A percentile compares a stretch with the other conserved stretches of the same genome.
Evolutionary conservation across 2,113 vertebrate species (phyloP).

Genomic region (Pachycephala philippinensis): DNA sequence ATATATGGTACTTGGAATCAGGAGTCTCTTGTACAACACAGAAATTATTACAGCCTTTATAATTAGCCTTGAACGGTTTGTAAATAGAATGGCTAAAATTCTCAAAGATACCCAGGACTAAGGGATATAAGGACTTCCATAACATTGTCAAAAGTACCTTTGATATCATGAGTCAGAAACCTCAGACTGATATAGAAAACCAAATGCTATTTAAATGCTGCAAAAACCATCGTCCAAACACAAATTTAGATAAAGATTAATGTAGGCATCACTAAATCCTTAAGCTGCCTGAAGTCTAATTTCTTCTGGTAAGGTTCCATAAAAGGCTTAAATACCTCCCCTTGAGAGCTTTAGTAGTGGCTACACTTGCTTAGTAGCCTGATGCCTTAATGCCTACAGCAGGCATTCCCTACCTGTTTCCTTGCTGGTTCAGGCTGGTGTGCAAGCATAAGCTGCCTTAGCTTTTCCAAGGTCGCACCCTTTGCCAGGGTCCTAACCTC

Average conservation of each 20-base stretch:
- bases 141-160: neutral
- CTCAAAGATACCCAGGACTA: neutral
- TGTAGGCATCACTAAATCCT: neutral
- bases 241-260: neutral
- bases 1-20: neutral
- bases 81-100: neutral
- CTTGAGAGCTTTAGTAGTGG: neutral
- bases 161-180: neutral
- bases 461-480: neutral
- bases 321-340: neutral
- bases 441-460: neutral
- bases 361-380: neutral
- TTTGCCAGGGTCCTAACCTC: neutral
- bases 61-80: neutral
- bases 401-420: neutral
- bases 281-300: neutral
- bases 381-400: rapidly evolving
- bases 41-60: neutral
- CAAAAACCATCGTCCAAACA: neutral
- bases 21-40: neutral
- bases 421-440: neutral
- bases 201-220: neutral
- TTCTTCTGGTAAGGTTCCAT: neutral
- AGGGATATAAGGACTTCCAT: neutral
- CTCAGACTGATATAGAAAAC: neutral